Evolutionary conservation across 1,140 invertebrate genomes (phyloP), one percentile per base, ranked within the genome.

Genomic region (Listronotus oregonensis): DNA sequence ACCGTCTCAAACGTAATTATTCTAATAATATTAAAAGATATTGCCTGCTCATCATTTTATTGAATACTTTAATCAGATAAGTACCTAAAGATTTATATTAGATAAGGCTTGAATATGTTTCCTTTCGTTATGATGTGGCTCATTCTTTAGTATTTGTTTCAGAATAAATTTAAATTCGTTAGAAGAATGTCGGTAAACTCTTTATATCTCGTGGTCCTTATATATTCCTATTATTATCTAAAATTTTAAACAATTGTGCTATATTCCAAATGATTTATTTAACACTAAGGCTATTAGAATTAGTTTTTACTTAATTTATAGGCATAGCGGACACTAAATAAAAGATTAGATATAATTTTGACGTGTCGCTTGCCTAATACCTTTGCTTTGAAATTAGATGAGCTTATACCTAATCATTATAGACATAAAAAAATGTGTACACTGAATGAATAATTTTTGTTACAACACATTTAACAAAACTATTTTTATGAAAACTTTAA

Each of bases 21-120:
- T 49, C 46, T 54, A 54, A 59, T 59, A 47, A 46, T 37, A 34
- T 59, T 59, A 46, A 49, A 59, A 32, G 14, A 21, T 37, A 37
- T 31, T 54, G 37, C 51, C 51, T 39, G 51, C 32, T 54, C 51
- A 54, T 49, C 56, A 49, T 59, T 59, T 59, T 39, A 59, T 59
- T 49, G n/a, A 59, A 59, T 49, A 59, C 27, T 59, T 31, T 59
- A 59, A 59, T 59, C 56, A 59, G 56, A 59, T 59, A 59, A 59
- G 43, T 59, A 49, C 56, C n/a, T 37, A 15, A 39, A 54, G 51
- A 54, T 54, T 59, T 59, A 59, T 47, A 39, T 21, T 37, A 49
- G 56, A 59, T 59, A 47, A 47, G 34, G 17, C 27, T 47, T 43
- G 18, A 31, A 49, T 31, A 47, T 59, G 47, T 40, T 37, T 61